These are phyloP conservation scores for Gavialis gangeticus DNA, from an alignment of 2,113 vertebrate genomes.

Conservation along the genomic window DNA sequence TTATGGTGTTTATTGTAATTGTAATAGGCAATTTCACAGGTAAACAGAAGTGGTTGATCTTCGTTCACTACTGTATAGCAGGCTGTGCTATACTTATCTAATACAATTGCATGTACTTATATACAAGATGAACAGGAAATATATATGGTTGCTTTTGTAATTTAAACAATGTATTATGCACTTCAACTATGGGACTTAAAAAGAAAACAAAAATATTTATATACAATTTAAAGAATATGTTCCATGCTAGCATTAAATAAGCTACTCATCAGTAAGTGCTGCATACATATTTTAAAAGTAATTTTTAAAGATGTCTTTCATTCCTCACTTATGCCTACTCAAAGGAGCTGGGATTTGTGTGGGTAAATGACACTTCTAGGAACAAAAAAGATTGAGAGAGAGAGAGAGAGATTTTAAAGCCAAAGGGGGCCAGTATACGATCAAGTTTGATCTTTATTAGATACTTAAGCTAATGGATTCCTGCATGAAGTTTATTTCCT, in stretches of 20 bases:
- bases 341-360: neutral
- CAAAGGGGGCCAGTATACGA: conserved; percentile 67
- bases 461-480: conserved; percentile 67
- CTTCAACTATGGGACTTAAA: neutral
- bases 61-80: conserved; percentile 68
- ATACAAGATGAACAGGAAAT: conserved; percentile 74
- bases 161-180: conserved; percentile 57
- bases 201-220: conserved; percentile 46
- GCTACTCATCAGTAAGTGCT: conserved; percentile 64
- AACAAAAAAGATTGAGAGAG: conserved; percentile 48
- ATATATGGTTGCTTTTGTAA: conserved; percentile 68
- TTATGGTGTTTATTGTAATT: conserved; percentile 72
- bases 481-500: conserved; percentile 19
- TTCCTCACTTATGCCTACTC: neutral
- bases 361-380: conserved; percentile 62
- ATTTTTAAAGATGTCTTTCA: neutral
- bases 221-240: neutral
- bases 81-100: conserved; percentile 70
- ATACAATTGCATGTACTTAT: conserved; percentile 60
- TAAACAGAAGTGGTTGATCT: conserved; percentile 78
- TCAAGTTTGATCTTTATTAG: conserved; percentile 63
- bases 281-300: neutral
- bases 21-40: conserved; percentile 73
- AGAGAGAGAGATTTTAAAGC: conserved; percentile 48
- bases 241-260: conserved; percentile 40